phyloP scores from a whole-genome alignment of 1,140 invertebrate genomes.

The Drosophila albomicans region DNA sequence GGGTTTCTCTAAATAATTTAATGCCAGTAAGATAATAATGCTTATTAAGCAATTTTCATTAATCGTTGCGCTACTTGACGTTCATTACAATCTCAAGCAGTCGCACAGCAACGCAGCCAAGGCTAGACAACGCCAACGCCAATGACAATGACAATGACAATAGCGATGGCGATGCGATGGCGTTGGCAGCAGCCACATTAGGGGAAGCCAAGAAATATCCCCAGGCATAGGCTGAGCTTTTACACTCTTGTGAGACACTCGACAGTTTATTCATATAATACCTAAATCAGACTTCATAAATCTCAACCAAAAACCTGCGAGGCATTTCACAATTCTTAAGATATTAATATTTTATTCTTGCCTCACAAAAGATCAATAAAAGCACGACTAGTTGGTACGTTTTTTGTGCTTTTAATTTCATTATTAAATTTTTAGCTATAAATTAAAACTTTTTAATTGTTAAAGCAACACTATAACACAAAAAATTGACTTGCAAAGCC shows the following conservation, averaged over 20 bases:
- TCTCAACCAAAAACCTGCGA: background rate
- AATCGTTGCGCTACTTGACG: slow-evolving; percentile 75
- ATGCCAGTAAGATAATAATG: slow-evolving; percentile 80
- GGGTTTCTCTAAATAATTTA: slow-evolving; percentile 76
- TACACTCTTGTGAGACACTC: slow-evolving; percentile 26
- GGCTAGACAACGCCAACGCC: slow-evolving; percentile 13
- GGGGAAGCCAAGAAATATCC: slow-evolving; percentile 17
- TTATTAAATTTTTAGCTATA: too few relatives aligned
- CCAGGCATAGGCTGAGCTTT: slow-evolving; percentile 11
- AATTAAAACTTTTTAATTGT: too few relatives aligned
- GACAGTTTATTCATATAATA: slow-evolving; percentile 8
- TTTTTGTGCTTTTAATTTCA: too few relatives aligned
- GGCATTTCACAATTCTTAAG: too few relatives aligned
- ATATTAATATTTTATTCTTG: background rate
- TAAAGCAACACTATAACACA: too few relatives aligned
- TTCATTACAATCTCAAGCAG: slow-evolving; percentile 72
- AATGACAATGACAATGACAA: slow-evolving; percentile 22
- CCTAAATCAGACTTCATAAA: slow-evolving; percentile 8
- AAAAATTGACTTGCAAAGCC: too few relatives aligned
- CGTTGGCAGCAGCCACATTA: slow-evolving; percentile 21
- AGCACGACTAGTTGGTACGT: too few relatives aligned
- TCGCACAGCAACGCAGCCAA: slow-evolving; percentile 24
- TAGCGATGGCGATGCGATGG: slow-evolving; percentile 22
- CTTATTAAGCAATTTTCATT: slow-evolving; percentile 83
- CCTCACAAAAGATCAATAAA: too few relatives aligned